A percentile compares a stretch with the other conserved stretches of the same genome.
Evolutionary conservation across 2,888 invertebrate genomes (phyloP).

Genomic region (Dicranocentrus wangi): DNA sequence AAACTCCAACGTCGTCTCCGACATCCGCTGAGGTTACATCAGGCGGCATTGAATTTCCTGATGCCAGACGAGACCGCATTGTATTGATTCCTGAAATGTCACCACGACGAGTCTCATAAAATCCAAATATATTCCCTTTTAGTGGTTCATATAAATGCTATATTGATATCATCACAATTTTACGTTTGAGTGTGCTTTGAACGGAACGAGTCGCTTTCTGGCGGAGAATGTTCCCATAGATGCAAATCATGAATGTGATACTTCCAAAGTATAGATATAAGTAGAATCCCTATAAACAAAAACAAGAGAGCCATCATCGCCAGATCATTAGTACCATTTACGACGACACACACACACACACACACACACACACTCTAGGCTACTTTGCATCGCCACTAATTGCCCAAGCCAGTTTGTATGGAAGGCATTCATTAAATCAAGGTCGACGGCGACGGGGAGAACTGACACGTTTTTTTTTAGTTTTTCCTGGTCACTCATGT

Average conservation of each 20-base stretch:
- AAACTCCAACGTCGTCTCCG: slow-evolving; percentile 36
- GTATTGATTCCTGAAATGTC: slow-evolving; percentile 69
- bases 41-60: slow-evolving; percentile 66
- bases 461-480: not conserved
- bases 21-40: slow-evolving; percentile 66
- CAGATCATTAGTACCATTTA: not conserved
- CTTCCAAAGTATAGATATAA: slow-evolving; percentile 90
- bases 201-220: slow-evolving; percentile 75
- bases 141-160: too few relatives aligned
- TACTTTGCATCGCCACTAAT: not conserved
- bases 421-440: slow-evolving; percentile 35
- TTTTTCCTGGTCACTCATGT: too few relatives aligned
- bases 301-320: slow-evolving; percentile 76
- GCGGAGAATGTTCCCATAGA: slow-evolving; percentile 86
- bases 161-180: too few relatives aligned
- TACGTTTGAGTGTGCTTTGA: slow-evolving; percentile 70
- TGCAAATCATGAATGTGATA: slow-evolving; percentile 88
- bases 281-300: slow-evolving; percentile 83
- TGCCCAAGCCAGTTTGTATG: not conserved
- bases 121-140: too few relatives aligned
- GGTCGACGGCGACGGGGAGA: too few relatives aligned
- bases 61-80: slow-evolving; percentile 67
- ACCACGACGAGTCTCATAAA: not conserved
- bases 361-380: not conserved
- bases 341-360: not conserved